Evolutionary conservation across 2,113 vertebrate species (phyloP), one percentile per base, ranked within the genome.

Genomic region (Urocolius indicus): DNA sequence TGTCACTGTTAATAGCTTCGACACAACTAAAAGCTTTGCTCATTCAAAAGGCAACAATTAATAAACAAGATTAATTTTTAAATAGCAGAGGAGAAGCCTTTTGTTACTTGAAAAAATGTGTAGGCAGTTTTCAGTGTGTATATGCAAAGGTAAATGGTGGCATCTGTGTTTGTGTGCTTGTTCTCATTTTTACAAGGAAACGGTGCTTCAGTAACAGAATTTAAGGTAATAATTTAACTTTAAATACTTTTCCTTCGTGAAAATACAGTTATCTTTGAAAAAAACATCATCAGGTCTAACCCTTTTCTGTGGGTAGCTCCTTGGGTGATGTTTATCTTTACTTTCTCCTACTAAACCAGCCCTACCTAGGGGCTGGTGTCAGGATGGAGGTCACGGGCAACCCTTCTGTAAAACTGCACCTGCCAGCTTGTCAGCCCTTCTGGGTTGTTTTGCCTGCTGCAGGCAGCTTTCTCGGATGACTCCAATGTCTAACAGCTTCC

Each of bases 21-120:
- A 93, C 75, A 95, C 68, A 76, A 87, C 87, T 96, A 93, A 97
- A 96, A 95, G 95, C 93, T 94, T 90, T 95, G 59, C 69, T 92
- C 45, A 20, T 81, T 95, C 80, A 68, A 68, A 92, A 94, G 73
- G 87, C 76, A 94, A 45, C 57, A 89, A 84, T 95, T 97, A 96
- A 95, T 95, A 93, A 93, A 71, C 76, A 63, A 59, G 73, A 93
- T 92, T 29, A 91, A 90, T 87, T 95, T 90, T 87, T 4, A 81
- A 93, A 75, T 68, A 86, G 51, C 29, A 27, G 55, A 71, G 43
- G 51, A 84, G 66, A 94, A 93, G 36, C 27, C 38, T 78, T 82
- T 51, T 72, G 46, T 66, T 58, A 24, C 82, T 81, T 63, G 29
- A 2, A 58, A 71, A 75, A 93, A 34, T 0, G 9, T 10, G 29